Percentiles rank a stretch among this genome's conserved stretches.
Evolutionary conservation across 2,113 vertebrate genomes (phyloP).

Genomic region (Gallinago media): DNA sequence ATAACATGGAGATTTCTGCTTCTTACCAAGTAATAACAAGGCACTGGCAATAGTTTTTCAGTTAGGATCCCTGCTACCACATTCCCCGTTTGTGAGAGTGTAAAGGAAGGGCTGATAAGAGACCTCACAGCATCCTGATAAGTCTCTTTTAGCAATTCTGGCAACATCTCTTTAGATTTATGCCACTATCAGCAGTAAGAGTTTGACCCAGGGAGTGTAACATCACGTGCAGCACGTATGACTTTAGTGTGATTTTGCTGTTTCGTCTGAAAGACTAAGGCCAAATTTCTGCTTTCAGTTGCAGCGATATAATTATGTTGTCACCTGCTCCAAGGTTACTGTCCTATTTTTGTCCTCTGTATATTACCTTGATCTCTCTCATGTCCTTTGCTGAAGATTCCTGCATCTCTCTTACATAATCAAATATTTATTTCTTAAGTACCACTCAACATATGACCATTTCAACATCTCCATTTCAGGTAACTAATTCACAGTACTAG

Average conservation of each 20-base stretch:
- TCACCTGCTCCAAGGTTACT: not conserved
- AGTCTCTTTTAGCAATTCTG: not conserved
- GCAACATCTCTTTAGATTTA: not conserved
- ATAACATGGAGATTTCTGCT: not conserved
- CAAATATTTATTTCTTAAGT: not conserved
- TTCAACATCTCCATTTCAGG: not conserved
- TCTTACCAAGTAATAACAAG: not conserved
- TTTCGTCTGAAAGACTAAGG: not conserved
- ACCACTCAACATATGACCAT: not conserved
- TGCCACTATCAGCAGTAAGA: not conserved
- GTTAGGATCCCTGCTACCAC: not conserved
- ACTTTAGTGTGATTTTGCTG: not conserved
- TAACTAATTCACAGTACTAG: not conserved
- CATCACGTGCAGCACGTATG: accelerated
- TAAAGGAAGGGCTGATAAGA: not conserved
- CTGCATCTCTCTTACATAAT: not conserved
- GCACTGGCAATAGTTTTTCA: not conserved
- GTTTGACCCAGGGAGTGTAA: not conserved
- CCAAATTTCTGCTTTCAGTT: not conserved
- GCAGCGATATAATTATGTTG: not conserved
- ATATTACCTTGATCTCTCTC: not conserved
- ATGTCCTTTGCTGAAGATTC: not conserved
- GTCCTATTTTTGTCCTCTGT: not conserved
- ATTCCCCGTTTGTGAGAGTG: not conserved
- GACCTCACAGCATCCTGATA: not conserved